Conservation (phyloP, 2,888 invertebrate species). For the Agrotis ipsilon region DNA sequence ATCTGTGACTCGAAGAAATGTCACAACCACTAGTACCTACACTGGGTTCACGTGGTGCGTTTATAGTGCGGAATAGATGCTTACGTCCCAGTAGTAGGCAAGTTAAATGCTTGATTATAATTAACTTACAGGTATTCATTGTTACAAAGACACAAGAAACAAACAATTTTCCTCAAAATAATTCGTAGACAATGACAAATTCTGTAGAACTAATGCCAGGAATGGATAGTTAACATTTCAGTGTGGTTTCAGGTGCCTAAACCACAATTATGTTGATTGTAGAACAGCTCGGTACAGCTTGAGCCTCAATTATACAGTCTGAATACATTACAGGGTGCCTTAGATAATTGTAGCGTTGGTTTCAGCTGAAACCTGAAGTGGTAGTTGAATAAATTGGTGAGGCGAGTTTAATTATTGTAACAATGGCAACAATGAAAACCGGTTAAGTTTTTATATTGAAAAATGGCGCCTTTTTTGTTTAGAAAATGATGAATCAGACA, state of each 20-base stretch:
- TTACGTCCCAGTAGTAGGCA: too few relatives aligned
- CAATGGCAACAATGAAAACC: background rate
- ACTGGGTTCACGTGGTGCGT: too few relatives aligned
- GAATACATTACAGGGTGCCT: conserved; percentile 45
- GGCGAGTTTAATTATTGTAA: background rate
- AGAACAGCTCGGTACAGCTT: conserved; percentile 16
- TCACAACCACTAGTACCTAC: too few relatives aligned
- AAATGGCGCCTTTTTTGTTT: background rate
- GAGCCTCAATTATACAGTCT: conserved; percentile 43
- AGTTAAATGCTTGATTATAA: too few relatives aligned
- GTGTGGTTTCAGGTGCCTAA: conserved; percentile 16
- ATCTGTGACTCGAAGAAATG: too few relatives aligned
- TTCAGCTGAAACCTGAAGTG: conserved; percentile 44
- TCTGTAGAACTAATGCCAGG: background rate
- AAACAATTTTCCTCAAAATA: background rate
- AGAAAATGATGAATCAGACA: conserved; percentile 34
- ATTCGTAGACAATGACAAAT: background rate
- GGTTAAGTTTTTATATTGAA: background rate
- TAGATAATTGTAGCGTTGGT: conserved; percentile 46
- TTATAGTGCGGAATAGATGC: too few relatives aligned
- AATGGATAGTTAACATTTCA: conserved; percentile 12
- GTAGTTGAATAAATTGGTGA: conserved; percentile 12
- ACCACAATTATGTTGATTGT: conserved; percentile 48
- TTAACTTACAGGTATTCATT: too few relatives aligned
- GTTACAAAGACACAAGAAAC: background rate